These are phyloP conservation scores for Hipparchia sbordonii DNA, from an alignment of 2,888 invertebrate species.

Conservation along the genomic window DNA sequence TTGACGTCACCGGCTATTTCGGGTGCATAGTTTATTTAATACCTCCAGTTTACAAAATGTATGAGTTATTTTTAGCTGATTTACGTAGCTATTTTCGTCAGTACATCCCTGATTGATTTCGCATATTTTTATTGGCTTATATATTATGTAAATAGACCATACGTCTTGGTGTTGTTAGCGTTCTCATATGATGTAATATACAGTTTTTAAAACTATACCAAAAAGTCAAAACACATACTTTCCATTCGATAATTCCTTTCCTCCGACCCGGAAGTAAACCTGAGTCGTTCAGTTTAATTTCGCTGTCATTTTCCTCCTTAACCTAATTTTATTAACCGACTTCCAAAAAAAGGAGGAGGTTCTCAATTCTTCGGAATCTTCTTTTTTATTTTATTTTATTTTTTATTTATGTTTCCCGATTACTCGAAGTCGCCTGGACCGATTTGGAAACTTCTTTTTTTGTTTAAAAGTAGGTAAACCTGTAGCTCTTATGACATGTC, in stretches of 20 bases:
- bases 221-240: constrained; percentile 3
- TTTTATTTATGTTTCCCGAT: too few species aligned
- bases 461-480: too few species aligned
- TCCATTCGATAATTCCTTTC: not conserved
- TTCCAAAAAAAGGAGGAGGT: too few species aligned
- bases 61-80: constrained; percentile 29
- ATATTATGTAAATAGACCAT: constrained; percentile 25
- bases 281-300: too few species aligned
- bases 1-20: constrained; percentile 44
- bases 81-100: constrained; percentile 32
- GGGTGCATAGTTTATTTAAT: constrained; percentile 35
- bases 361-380: too few species aligned
- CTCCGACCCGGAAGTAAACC: too few species aligned
- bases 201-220: not conserved
- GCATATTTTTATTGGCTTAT: constrained; percentile 24
- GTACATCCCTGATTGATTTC: constrained; percentile 29
- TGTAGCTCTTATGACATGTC: too few species aligned
- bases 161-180: constrained; percentile 12
- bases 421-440: too few species aligned
- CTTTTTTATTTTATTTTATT: too few species aligned
- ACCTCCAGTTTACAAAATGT: constrained; percentile 34
- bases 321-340: too few species aligned
- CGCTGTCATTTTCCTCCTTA: too few species aligned
- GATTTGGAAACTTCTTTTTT: too few species aligned
- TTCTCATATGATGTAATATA: constrained; percentile 18